These are phyloP conservation scores for Coracopsis vasa DNA, from an alignment of 2,113 vertebrate genomes.

Conservation along the genomic window DNA sequence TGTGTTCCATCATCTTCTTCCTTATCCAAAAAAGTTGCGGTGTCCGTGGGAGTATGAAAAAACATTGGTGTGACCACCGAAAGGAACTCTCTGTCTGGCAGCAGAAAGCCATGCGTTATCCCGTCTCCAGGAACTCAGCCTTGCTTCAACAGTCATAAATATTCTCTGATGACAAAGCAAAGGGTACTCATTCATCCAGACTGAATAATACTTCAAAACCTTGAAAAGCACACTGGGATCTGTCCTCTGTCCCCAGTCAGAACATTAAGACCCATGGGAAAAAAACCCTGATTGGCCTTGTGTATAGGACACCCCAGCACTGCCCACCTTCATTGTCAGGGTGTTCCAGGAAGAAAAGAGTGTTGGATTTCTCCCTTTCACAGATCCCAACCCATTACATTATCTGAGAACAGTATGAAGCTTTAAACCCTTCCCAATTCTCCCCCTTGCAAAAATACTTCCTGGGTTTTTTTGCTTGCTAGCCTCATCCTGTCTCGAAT, in stretches of 20 bases:
- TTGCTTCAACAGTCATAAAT: slow-evolving; percentile 26
- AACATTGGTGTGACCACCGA: slow-evolving; percentile 63
- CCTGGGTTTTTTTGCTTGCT: not conserved
- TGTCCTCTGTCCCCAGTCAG: not conserved
- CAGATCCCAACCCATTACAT: not conserved
- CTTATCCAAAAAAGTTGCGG: slow-evolving; percentile 65
- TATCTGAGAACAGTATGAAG: not conserved
- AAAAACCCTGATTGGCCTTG: not conserved
- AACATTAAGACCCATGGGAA: not conserved
- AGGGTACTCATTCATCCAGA: slow-evolving; percentile 13
- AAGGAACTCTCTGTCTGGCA: slow-evolving; percentile 66
- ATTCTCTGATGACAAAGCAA: slow-evolving; percentile 48
- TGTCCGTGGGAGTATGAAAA: slow-evolving; percentile 68
- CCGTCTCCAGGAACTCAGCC: slow-evolving; percentile 51
- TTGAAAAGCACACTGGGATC: not conserved
- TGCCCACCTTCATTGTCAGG: not conserved
- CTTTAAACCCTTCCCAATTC: not conserved
- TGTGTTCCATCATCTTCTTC: slow-evolving; percentile 63
- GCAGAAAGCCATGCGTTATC: slow-evolving; percentile 53
- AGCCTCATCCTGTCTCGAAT: not conserved
- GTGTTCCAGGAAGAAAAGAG: not conserved
- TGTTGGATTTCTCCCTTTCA: not conserved
- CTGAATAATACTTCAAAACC: not conserved
- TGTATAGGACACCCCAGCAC: rapidly evolving
- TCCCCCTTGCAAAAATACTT: not conserved